Evolutionary conservation across 2,113 vertebrate genomes (phyloP).

Genomic region (Stegostoma tigrinum): DNA sequence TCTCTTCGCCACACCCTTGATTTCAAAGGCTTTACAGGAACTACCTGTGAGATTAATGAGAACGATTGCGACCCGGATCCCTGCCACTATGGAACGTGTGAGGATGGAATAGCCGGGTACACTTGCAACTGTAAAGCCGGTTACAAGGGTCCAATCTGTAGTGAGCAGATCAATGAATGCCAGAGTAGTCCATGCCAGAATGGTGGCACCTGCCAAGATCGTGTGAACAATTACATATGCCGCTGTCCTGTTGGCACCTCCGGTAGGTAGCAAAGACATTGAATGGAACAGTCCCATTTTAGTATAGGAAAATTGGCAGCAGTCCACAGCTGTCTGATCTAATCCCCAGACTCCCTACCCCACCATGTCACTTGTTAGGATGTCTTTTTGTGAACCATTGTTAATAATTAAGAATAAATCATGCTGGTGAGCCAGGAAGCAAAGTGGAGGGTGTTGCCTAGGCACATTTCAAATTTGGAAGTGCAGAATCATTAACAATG

Average conservation of each 20-base stretch:
- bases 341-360: background rate
- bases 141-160: slow-evolving; percentile 84
- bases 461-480: background rate
- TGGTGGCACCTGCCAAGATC: slow-evolving; percentile 78
- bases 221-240: slow-evolving; percentile 83
- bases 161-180: slow-evolving; percentile 79
- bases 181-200: slow-evolving; percentile 83
- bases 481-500: background rate
- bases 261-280: slow-evolving; percentile 51
- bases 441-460: background rate
- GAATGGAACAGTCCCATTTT: background rate
- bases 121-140: slow-evolving; percentile 74
- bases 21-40: slow-evolving; percentile 73
- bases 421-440: background rate
- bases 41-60: slow-evolving; percentile 74
- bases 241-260: slow-evolving; percentile 73
- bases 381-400: background rate
- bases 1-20: slow-evolving; percentile 47
- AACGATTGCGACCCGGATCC: slow-evolving; percentile 81
- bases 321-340: background rate
- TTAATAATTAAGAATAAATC: background rate
- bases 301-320: background rate
- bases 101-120: slow-evolving; percentile 81
- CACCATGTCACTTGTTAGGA: background rate
- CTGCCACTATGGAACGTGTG: slow-evolving; percentile 80